These are phyloP conservation scores for Metellina segmentata DNA, from an alignment of 2,888 invertebrate species.

Conservation along the genomic window DNA sequence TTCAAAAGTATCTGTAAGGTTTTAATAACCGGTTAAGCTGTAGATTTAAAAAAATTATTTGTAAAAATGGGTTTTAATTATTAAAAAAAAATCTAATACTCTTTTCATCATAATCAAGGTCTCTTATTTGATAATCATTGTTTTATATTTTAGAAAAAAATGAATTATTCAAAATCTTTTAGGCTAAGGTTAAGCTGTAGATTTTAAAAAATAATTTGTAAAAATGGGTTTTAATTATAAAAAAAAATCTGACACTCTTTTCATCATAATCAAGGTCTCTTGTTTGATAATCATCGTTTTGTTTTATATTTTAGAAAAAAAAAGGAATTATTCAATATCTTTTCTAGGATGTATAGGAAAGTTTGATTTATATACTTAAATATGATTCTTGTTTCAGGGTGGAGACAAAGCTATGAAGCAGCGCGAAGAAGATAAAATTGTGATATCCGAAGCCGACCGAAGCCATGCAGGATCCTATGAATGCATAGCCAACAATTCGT, in stretches of 20 bases:
- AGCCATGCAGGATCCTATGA: slow-evolving; percentile 73
- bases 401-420: slow-evolving; percentile 52
- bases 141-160: not conserved
- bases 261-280: not conserved
- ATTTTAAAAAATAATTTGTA: no score
- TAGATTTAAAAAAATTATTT: no score
- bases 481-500: slow-evolving; percentile 71
- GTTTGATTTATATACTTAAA: not conserved
- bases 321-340: not conserved
- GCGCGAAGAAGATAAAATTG: slow-evolving; percentile 66
- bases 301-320: not conserved
- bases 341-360: not conserved
- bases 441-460: slow-evolving; percentile 65
- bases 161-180: not conserved
- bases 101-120: not conserved
- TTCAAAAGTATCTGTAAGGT: no score
- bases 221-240: no score
- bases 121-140: not conserved
- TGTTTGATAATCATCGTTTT: not conserved
- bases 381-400: slow-evolving; percentile 28
- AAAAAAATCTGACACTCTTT: not conserved
- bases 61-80: no score
- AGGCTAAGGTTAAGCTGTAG: not conserved
- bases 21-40: no score
- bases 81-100: not conserved